Conservation (phyloP, 2,888 invertebrate genomes). For the Parnassius smintheus region DNA sequence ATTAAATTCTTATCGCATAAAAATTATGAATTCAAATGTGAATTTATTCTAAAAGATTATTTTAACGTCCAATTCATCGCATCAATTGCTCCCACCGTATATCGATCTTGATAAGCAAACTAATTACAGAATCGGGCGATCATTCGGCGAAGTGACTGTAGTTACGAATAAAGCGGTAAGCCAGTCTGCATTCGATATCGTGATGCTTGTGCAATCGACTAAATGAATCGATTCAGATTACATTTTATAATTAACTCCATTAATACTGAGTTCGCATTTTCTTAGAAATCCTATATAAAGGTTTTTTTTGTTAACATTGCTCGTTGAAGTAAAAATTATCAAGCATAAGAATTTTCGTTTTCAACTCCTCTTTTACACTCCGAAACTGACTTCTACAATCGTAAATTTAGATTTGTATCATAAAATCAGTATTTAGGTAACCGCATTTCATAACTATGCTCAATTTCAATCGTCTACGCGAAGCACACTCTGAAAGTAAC, state of each 20-base stretch:
- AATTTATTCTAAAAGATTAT: conserved; percentile 44
- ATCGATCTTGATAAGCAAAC: conserved; percentile 42
- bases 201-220: conserved; percentile 66
- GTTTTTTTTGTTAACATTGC: no score
- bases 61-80: conserved; percentile 57
- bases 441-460: no score
- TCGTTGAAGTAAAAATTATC: no score
- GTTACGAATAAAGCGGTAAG: conserved; percentile 51
- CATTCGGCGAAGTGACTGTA: conserved; percentile 34
- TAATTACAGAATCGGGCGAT: conserved; percentile 43
- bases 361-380: no score
- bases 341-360: no score
- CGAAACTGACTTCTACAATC: no score
- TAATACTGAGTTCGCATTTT: conserved; percentile 38
- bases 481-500: no score
- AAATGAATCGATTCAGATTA: conserved; percentile 71
- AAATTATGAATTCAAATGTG: conserved; percentile 43
- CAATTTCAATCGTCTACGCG: no score
- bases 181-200: conserved; percentile 64
- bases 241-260: conserved; percentile 67
- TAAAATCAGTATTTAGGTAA: no score
- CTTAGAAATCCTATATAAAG: conserved; percentile 19
- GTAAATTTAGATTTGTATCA: no score
- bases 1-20: conserved; percentile 6
- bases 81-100: conserved; percentile 48